Evolutionary conservation across 2,113 vertebrate species (phyloP), one percentile per base, ranked within the genome.

Genomic region (Shinisaurus crocodilurus): DNA sequence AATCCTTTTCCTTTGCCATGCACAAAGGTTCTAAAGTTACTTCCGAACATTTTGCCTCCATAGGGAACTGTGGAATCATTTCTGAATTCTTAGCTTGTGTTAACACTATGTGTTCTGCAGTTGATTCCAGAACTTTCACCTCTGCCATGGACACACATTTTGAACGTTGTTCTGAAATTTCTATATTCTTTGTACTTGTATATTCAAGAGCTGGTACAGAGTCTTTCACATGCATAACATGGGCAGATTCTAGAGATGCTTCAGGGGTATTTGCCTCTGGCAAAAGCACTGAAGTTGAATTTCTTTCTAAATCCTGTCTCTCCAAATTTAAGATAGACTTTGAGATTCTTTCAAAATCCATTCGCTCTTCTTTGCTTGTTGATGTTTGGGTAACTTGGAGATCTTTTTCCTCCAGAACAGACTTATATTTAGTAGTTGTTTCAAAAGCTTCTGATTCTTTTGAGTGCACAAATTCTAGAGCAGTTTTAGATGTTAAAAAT

Each of bases 261-360:
- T 90, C 75, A 45, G 65, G 25, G 37, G 13, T 32, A 6, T 77
- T 60, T 74, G n/a, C 29, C 70, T 90, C 34, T 40, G 60, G 29
- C 45, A 69, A 81, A 69, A 82, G 20, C 27, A 72, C 15, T 74
- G 67, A 80, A 79, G 63, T 69, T 70, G 83, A 90, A 54, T 86
- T 77, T 85, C 43, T 77, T 79, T 85, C 72, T 43, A 79, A 90
- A 67, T 90, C 63, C 43, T 69, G 72, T 48, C 9, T 85, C 72
- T 69, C 83, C 27, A 69, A 85, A 79, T 45, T 25, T 77, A 89
- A 76, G 20, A 37, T 1, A 15, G 89, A 69, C 63, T 90, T 85
- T 85, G 74, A 69, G 23, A 23, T 50, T 69, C 18, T 57, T 45
- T 85, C 45, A 67, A 90, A 69, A 90, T 43, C 45, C 74, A 85